Evolutionary conservation across 2,888 invertebrate species (phyloP).

Genomic region (Buathra laborator): DNA sequence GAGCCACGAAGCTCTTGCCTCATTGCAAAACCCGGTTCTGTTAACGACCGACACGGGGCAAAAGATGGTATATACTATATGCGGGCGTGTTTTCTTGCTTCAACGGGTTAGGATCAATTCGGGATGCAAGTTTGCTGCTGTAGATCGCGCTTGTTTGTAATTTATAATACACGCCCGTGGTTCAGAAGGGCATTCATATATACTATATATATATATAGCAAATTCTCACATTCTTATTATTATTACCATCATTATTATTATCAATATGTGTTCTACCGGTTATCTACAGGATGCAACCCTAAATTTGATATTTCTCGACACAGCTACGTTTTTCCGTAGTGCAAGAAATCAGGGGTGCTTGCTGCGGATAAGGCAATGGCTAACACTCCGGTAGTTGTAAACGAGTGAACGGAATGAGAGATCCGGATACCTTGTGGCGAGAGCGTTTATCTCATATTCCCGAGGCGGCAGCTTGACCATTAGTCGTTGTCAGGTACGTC

Average conservation of each 20-base stretch:
- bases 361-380: constrained; percentile 68
- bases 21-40: constrained; percentile 69
- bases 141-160: constrained; percentile 62
- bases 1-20: constrained; percentile 55
- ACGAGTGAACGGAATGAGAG: constrained; percentile 79
- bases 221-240: constrained; percentile 22
- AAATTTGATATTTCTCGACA: constrained; percentile 26
- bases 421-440: constrained; percentile 72
- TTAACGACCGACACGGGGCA: constrained; percentile 64
- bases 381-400: constrained; percentile 76
- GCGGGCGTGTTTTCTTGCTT: constrained; percentile 60
- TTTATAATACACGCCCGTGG: constrained; percentile 55
- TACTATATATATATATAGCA: not conserved
- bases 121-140: constrained; percentile 55
- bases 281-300: not conserved
- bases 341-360: constrained; percentile 54
- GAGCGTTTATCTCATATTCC: constrained; percentile 80
- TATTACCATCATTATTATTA: not conserved
- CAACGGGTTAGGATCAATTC: constrained; percentile 72
- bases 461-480: constrained; percentile 77
- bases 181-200: constrained; percentile 19
- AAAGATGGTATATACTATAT: constrained; percentile 51
- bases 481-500: constrained; percentile 83
- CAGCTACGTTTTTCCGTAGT: not conserved
- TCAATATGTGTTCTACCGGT: not conserved